Evolutionary conservation across 2,888 invertebrate genomes (phyloP), one percentile per base, ranked within the genome.

Genomic region (Tortrix viridana): DNA sequence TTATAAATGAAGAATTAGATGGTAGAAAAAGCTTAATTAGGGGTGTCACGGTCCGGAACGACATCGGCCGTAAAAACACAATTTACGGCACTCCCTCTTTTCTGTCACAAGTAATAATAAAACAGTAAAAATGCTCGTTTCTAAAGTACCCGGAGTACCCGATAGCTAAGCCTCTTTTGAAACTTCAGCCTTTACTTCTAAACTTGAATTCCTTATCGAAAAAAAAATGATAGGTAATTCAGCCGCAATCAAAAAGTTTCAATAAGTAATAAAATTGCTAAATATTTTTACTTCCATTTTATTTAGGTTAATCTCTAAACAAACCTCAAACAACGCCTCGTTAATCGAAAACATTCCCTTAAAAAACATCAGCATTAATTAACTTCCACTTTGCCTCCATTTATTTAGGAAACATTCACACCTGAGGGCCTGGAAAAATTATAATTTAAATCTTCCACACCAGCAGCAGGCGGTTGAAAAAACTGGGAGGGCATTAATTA

Each of bases 401-500:
- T 55, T 55, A 62, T 62, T 62, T 57, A 52, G 56, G 62, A 19
- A 81, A 78, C 79, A 78, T 81, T 85, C 79, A 75, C 82, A 83
- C 84, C 81, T 81, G 77, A 76, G 77, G 78, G 64, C 69, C 67
- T 68, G 65, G 67, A 71, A 74, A 76, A 75, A 79, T 75, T 73
- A 74, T 76, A 79, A 80, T 81, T 80, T 79, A 79, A 79, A 79
- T 79, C 77, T 78, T 74, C 71, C 72, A 72, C 75, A 72, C 72
- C 67, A 55, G 55, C 44, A 61, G 71, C 69, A 67, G 53, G 26
- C 26, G 65, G 68, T 75, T 79, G 75, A 75, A 79, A 81, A 75
- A 77, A 76, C 68, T 71, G 74, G 71, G 72, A 73, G 70, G 68
- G 73, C 81, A 82, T 86, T 87, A 87, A 87, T 86, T 86, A 85